These are phyloP conservation scores for Monoplex corrugatus DNA, from an alignment of 2,888 invertebrate genomes.

Conservation along the genomic window DNA sequence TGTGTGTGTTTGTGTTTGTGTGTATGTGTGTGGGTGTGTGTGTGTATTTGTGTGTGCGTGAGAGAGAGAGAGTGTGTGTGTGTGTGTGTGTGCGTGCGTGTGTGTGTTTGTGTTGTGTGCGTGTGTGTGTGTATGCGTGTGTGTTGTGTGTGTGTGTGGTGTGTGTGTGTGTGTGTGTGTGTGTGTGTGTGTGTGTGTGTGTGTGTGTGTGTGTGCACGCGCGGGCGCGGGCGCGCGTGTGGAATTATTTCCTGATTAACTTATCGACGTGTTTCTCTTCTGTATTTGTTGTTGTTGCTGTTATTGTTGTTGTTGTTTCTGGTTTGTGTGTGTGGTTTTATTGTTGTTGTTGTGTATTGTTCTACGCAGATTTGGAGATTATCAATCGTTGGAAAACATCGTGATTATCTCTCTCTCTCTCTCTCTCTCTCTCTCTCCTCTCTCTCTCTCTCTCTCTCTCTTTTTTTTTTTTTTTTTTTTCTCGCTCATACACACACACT, in stretches of 20 bases:
- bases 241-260: not conserved
- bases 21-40: not conserved
- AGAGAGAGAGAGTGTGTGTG: not conserved
- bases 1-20: not conserved
- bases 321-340: too few relatives aligned
- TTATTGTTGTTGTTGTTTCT: too few relatives aligned
- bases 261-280: not conserved
- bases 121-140: slow-evolving; percentile 10
- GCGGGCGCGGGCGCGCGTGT: not conserved
- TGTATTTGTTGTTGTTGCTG: not conserved
- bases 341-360: too few relatives aligned
- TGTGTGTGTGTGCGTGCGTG: slow-evolving; percentile 7
- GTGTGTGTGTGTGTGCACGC: not conserved
- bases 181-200: not conserved
- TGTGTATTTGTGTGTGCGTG: too few relatives aligned
- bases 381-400: too few relatives aligned
- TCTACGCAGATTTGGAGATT: too few relatives aligned
- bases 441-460: not conserved
- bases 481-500: not conserved
- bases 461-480: not conserved
- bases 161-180: not conserved
- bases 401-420: not conserved
- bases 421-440: not conserved
- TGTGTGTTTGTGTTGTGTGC: slow-evolving; percentile 16
- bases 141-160: not conserved